These are phyloP conservation scores for Blennius ocellaris DNA, from an alignment of 2,113 vertebrate species.

Conservation along the genomic window DNA sequence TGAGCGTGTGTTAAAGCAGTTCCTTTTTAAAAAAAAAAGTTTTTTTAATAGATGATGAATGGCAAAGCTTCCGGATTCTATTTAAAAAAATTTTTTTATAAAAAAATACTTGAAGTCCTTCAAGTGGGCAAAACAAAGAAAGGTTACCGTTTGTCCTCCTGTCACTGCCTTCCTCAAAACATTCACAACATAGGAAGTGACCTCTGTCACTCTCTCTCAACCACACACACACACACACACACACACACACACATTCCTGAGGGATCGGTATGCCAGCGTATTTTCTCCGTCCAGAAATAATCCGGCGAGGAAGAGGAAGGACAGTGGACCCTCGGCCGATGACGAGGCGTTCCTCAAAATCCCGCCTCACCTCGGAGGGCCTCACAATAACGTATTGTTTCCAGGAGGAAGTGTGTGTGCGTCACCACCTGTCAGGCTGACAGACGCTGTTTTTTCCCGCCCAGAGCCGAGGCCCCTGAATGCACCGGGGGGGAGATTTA, in stretches of 20 bases:
- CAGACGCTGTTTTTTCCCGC: conserved; percentile 61
- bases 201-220: conserved; percentile 2
- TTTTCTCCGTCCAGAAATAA: conserved; percentile 74
- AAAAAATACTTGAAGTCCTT: too few relatives aligned
- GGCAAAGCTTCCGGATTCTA: too few relatives aligned
- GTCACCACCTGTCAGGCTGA: conserved; percentile 68
- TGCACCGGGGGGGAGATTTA: conserved; percentile 23
- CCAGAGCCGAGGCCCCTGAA: background rate
- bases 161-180: conserved; percentile 57
- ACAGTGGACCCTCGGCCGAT: conserved; percentile 25
- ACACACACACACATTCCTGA: conserved; percentile 12
- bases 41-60: too few relatives aligned
- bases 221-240: conserved; percentile 22
- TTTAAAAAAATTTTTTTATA: too few relatives aligned
- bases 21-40: too few relatives aligned
- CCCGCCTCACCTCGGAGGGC: conserved; percentile 1
- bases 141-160: conserved; percentile 11
- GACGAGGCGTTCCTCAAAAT: too few relatives aligned
- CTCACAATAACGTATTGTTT: conserved; percentile 75
- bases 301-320: conserved; percentile 57
- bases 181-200: conserved; percentile 46
- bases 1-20: too few relatives aligned
- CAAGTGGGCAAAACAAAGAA: too few relatives aligned
- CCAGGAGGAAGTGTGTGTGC: conserved; percentile 76
- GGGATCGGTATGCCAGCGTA: background rate